Base-by-base conservation (phyloP, 2,113 vertebrate genomes). In the Chamaetylas fuelleborni region DNA sequence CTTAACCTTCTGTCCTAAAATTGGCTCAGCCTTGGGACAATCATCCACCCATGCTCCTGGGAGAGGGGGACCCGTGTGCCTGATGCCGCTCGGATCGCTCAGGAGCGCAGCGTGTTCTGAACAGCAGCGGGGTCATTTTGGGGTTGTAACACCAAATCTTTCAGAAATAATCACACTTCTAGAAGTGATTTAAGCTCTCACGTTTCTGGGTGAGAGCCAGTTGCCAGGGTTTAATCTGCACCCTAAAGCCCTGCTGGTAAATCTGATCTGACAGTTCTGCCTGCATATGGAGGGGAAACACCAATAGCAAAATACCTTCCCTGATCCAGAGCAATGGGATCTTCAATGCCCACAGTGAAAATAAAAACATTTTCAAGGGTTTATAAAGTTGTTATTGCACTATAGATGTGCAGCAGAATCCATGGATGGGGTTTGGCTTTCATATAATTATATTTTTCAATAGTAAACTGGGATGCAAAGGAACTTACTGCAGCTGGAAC, bases 41-140 rank as follows among this genome's bases (percentile, higher is more conserved):
- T 19, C 1, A 0, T 33, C 33, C 19, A 8, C 33, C 7, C 50
- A 0, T 4, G 0, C 22, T 65, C 5, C 14, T 14, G 22, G 45
- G 25, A 51, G 40, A 88, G 51, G 9, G 67, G 48, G n/a, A 45
- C 11, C 36, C 3, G 0, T 3, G 24, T 2, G 3, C 19, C 38
- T 0, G 3, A 25, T 47, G 38, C 28, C 1, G 0, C 36, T 66
- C 0, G 0, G n/a, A n/a, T n/a, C n/a, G n/a, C n/a, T n/a, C n/a
- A n/a, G 45, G 38, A 74, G 45, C 3, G 0, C 29, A 13, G 45
- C 1, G 0, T 26, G 31, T 36, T 5, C 72, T 25, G 38, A 19
- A 1, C 25, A 33, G 80, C 80, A 51, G 73, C 31, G 3, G 66
- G 81, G 66, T 48, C 26, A 0, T 76, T 76, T 18, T 18, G 73